These are phyloP conservation scores for Dicyrtomina minuta DNA, from an alignment of 2,888 invertebrate genomes.

Conservation along the genomic window DNA sequence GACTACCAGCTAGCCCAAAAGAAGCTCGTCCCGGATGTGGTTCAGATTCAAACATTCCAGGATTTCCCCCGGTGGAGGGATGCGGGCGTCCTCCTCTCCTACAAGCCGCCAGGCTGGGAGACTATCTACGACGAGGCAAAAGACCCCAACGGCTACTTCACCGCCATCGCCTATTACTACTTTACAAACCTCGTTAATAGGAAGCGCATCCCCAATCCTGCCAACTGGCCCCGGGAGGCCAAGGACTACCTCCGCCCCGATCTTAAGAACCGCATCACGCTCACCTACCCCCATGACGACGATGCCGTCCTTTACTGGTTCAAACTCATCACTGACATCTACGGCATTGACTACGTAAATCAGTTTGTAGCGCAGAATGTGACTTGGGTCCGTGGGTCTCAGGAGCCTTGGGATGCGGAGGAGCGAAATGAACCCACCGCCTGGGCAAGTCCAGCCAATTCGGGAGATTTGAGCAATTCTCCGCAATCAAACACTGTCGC, in stretches of 20 bases:
- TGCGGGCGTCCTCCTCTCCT: too few species aligned
- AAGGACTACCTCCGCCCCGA: constrained; percentile 35
- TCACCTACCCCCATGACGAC: too few species aligned
- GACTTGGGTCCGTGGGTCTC: constrained; percentile 32
- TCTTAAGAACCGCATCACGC: too few species aligned
- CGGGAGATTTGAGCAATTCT: neutral
- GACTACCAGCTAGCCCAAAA: constrained; percentile 21
- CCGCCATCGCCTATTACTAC: too few species aligned
- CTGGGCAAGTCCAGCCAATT: neutral
- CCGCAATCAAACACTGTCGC: too few species aligned
- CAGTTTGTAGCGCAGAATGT: constrained; percentile 25
- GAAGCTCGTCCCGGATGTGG: constrained; percentile 21
- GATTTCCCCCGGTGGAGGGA: constrained; percentile 28
- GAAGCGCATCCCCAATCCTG: neutral
- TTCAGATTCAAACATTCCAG: constrained; percentile 28
- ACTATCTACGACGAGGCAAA: too few species aligned
- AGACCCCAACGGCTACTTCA: too few species aligned
- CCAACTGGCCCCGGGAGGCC: constrained; percentile 34
- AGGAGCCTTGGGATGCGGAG: constrained; percentile 1
- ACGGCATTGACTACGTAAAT: constrained; percentile 29
- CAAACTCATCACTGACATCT: constrained; percentile 36
- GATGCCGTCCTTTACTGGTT: too few species aligned
- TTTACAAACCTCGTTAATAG: constrained; percentile 21
- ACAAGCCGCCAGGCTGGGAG: too few species aligned
- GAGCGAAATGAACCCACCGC: neutral